Evolutionary conservation across 2,888 invertebrate species (phyloP).

Genomic region (Drosophila algonquin): DNA sequence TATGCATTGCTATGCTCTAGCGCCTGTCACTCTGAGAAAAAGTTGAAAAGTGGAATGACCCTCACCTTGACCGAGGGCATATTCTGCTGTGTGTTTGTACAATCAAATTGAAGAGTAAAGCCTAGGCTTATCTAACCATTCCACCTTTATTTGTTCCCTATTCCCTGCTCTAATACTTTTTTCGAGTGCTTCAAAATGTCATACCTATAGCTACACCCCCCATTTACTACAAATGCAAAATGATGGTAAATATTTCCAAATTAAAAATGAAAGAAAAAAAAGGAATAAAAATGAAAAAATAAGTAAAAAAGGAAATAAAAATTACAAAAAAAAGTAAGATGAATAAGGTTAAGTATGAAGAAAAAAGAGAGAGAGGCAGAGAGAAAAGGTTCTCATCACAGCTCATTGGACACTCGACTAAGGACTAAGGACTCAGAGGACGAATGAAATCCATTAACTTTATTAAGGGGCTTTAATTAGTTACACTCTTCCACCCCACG

Average conservation of each 20-base stretch:
- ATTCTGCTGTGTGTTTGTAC: too few species aligned
- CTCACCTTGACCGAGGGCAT: too few species aligned
- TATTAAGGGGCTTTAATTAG: conserved; percentile 74
- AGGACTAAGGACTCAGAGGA: conserved; percentile 1
- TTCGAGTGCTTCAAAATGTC: conserved; percentile 2
- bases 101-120: background rate
- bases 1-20: too few species aligned
- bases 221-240: conserved; percentile 25
- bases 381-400: conserved; percentile 27
- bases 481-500: conserved; percentile 22
- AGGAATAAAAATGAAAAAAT: conserved; percentile 29
- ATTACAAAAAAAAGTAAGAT: conserved; percentile 32
- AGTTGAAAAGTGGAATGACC: too few species aligned
- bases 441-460: conserved; percentile 64
- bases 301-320: conserved; percentile 38
- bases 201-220: conserved; percentile 11
- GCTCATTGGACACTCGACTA: conserved; percentile 45
- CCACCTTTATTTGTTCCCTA: background rate
- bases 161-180: conserved; percentile 6
- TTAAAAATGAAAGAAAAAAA: conserved; percentile 16
- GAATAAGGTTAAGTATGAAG: conserved; percentile 10
- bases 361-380: conserved; percentile 37
- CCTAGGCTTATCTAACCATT: background rate
- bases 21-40: too few species aligned
- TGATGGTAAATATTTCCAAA: conserved; percentile 15